phyloP scores from a whole-genome alignment of 2,888 invertebrate genomes.

The Antheraea assamensis region DNA sequence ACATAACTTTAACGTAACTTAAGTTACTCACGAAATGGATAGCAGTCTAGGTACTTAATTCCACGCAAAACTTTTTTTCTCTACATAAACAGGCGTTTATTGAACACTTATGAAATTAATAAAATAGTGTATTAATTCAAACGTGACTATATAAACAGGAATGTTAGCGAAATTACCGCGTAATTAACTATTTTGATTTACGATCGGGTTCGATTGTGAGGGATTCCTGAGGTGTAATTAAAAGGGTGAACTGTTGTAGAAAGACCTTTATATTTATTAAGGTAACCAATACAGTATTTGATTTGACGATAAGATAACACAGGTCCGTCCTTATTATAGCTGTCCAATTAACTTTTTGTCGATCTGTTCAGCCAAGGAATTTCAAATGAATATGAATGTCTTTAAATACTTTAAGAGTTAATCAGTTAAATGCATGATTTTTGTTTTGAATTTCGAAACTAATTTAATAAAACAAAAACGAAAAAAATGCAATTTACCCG shows the following conservation, averaged over 20 bases:
- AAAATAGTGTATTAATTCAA: conserved; percentile 27
- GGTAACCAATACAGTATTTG: background rate
- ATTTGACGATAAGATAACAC: background rate
- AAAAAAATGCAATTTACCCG: too few relatives aligned
- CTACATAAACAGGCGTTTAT: conserved; percentile 1
- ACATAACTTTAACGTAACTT: background rate
- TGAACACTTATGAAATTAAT: background rate
- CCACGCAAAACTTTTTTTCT: background rate
- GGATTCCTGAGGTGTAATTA: background rate
- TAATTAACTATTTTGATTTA: conserved; percentile 35
- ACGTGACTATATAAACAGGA: conserved; percentile 24
- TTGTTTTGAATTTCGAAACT: too few relatives aligned
- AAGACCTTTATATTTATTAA: background rate
- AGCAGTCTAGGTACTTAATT: background rate
- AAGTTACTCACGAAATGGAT: background rate
- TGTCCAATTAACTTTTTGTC: background rate
- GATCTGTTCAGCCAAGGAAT: too few relatives aligned
- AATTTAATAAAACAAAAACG: too few relatives aligned
- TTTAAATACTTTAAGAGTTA: too few relatives aligned
- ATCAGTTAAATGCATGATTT: too few relatives aligned
- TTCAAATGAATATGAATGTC: too few relatives aligned
- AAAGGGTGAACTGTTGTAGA: background rate
- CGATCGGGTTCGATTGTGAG: background rate
- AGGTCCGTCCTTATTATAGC: too few relatives aligned
- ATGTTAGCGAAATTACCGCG: conserved; percentile 25